Evolutionary conservation across 2,888 invertebrate species (phyloP), one percentile per base, ranked within the genome.

Genomic region (Diadegma fenestrale): DNA sequence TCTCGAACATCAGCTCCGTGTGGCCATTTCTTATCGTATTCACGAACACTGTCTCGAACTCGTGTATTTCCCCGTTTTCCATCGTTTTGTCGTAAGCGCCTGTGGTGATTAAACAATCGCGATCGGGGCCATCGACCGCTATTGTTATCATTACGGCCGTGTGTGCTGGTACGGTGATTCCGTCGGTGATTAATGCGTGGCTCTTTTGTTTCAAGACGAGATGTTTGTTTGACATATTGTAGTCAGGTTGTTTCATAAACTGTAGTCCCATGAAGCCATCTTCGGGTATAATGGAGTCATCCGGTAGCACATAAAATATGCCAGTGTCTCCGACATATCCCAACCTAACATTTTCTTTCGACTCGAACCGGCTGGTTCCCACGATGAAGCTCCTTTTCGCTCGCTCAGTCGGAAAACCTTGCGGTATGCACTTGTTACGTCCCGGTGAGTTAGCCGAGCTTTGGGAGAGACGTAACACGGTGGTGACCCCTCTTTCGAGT

Each of bases 101-200:
- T 17, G 58, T 72, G 72, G 58, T 58, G 17, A 72, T 72, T 33
- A 72, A 17, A 12, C 72, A 72, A 22, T 72, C 72, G 58, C 72
- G 58, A 58, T 72, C 58, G 2, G 72, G 72, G 17, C 58, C 72
- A 17, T 43, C 72, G 72, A 58, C 58, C 58, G 58, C 41, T 33
- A 72, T 14, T 17, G 58, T 72, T 37, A 72, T 41, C 58, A 72
- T 72, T 12, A 72, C 72, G 72, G 72, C 72, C n/a, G 72, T 72
- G 41, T 72, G 41, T 3, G 58, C 58, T 37, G 72, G 72, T 58
- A 72, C 58, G 2, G 72, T 72, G 8, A 72, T 72, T 58, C 72
- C 72, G 17, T 72, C 72, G 33, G 72, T 72, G 41, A 72, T 72
- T 41, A 72, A 8, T 14, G 72, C 14, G 54, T 72, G 71, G n/a